phyloP scores from a whole-genome alignment of 2,888 invertebrate species.

The Linnaemya tessellans region DNA sequence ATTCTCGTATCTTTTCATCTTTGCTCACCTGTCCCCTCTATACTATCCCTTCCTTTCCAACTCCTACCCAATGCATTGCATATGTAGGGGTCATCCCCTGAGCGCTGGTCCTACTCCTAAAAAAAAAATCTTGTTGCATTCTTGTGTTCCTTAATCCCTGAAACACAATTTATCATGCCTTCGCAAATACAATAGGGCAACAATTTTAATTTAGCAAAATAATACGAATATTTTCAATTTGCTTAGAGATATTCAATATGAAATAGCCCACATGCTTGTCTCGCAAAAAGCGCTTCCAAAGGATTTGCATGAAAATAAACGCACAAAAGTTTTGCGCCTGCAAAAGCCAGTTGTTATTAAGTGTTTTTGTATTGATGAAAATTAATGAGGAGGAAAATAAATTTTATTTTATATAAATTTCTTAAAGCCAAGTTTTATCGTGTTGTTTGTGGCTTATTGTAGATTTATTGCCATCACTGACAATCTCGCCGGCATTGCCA shows the following conservation, averaged over 20 bases:
- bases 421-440: constrained; percentile 81
- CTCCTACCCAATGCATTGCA: no score
- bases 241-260: not conserved
- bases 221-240: no score
- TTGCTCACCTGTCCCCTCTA: no score
- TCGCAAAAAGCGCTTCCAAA: not conserved
- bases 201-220: no score
- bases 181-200: no score
- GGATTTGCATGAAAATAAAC: not conserved
- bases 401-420: constrained; percentile 23
- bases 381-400: not conserved
- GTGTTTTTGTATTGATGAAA: constrained; percentile 8
- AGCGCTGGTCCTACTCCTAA: no score
- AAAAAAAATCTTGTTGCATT: no score
- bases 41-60: no score
- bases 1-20: no score
- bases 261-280: not conserved
- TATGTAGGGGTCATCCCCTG: no score
- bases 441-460: constrained; percentile 72
- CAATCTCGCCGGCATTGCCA: not conserved
- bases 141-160: no score
- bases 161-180: no score
- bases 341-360: constrained; percentile 4
- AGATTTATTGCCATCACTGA: constrained; percentile 42
- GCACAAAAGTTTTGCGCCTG: not conserved